Base-by-base conservation (phyloP, 2,888 invertebrate genomes). In the Neocrepidodera transversa region DNA sequence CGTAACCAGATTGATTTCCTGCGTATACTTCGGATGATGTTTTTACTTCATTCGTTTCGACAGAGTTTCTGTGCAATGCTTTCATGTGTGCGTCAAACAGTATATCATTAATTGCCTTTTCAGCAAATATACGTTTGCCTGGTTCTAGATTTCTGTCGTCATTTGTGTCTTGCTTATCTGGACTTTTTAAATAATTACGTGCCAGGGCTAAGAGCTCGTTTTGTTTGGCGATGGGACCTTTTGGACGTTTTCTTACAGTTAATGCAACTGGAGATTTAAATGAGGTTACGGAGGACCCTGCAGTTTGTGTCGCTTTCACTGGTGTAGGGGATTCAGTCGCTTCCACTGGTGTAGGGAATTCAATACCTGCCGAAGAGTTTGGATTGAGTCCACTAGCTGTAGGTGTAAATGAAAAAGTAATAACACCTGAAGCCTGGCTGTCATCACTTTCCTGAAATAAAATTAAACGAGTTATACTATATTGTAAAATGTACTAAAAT, bases 51-150 rank as follows among this genome's bases (percentile, higher is more conserved):
- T n/a, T 17, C n/a, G 17, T 17, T n/a, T 2, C 1, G 16, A 8
- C 40, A 40, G 4, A 2, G 13, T 17, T 18, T 4, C 40, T 40
- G 52, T n/a, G n/a, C n/a, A n/a, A n/a, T n/a, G n/a, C n/a, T n/a
- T n/a, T n/a, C n/a, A n/a, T n/a, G n/a, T n/a, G n/a, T n/a, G n/a
- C n/a, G n/a, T n/a, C 58, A 53, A 53, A 58, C 14, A 58, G 13
- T 16, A 58, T 53, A 18, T 58, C 48, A 48, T 53, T 58, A 7
- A 58, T 53, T 4, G 28, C 48, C 30, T 53, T 52, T 32, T 58
- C 47, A 14, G 53, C 52, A 42, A 48, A 58, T 10, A 53, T 38
- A 16, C 52, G 58, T 18, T 58, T 51, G 11, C 43, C 23, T 8
- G 48, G 40, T 45, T 58, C 47, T 40, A 53, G 52, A 16, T 48